A percentile compares a stretch with the other conserved stretches of the same genome.
These are phyloP conservation scores for Adoxophyes honmai DNA, from an alignment of 1,140 invertebrate genomes.

Conservation along the genomic window DNA sequence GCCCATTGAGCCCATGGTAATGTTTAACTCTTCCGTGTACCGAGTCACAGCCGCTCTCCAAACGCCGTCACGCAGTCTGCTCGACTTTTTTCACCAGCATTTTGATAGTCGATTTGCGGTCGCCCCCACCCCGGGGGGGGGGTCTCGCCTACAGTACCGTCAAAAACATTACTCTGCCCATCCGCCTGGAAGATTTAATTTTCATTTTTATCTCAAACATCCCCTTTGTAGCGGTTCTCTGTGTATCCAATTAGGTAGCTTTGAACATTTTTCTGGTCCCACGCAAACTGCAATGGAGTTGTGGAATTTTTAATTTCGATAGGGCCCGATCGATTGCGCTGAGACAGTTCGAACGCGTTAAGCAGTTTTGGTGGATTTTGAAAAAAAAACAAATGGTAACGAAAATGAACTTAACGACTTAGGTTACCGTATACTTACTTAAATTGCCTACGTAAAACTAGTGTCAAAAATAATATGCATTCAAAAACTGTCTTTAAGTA, in stretches of 20 bases:
- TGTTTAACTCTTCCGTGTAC: too few species aligned
- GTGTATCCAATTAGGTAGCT: conserved; percentile 74
- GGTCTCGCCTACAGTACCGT: conserved; percentile 57
- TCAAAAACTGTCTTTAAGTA: too few species aligned
- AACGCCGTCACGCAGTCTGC: conserved; percentile 54
- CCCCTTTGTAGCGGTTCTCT: conserved; percentile 74
- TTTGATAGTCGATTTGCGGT: conserved; percentile 74
- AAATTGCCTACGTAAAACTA: too few species aligned
- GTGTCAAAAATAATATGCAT: too few species aligned
- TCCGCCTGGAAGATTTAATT: conserved; percentile 75
- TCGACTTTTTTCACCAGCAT: conserved; percentile 65
- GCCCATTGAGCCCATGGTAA: too few species aligned
- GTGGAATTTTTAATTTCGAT: conserved; percentile 74
- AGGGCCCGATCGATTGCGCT: not conserved
- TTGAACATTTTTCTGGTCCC: conserved; percentile 66
- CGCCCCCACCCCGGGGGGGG: conserved; percentile 30
- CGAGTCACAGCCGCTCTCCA: too few species aligned
- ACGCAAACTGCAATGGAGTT: conserved; percentile 51
- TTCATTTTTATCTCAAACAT: conserved; percentile 77
- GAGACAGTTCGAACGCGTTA: too few species aligned
- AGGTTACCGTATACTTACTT: too few species aligned
- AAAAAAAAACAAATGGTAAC: too few species aligned
- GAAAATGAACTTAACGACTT: too few species aligned
- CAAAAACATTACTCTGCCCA: conserved; percentile 75
- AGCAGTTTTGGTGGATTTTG: too few species aligned